These are phyloP conservation scores for Ochotona curzoniae DNA, from an alignment of 2,113 vertebrate species.

Conservation along the genomic window DNA sequence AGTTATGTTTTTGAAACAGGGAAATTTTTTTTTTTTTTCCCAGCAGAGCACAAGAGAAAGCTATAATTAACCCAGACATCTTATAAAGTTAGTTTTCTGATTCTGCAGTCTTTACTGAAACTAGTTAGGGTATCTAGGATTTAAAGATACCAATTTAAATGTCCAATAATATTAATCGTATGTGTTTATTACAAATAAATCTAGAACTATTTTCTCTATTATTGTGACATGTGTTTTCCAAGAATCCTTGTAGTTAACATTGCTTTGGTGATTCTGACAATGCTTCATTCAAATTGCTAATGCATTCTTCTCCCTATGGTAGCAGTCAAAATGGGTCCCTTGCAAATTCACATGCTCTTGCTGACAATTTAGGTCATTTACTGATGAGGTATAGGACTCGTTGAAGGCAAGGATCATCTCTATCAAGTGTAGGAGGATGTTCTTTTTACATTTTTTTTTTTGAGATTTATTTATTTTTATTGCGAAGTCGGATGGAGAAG, in stretches of 20 bases:
- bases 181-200: background rate
- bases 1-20: background rate
- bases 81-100: conserved; percentile 25
- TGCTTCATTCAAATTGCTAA: background rate
- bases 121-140: background rate
- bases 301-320: background rate
- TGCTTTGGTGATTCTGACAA: background rate
- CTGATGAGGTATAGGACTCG: background rate
- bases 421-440: background rate
- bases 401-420: background rate
- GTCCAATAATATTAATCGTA: conserved; percentile 5
- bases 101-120: background rate
- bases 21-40: background rate
- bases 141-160: conserved; percentile 36
- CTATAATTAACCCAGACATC: conserved; percentile 1
- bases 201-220: background rate
- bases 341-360: background rate
- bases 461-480: too few species aligned
- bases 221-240: background rate
- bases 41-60: background rate
- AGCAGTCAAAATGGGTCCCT: background rate
- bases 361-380: background rate
- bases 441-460: background rate
- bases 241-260: background rate
- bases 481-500: too few species aligned